Base-by-base conservation (phyloP, 1,140 invertebrate species). In the Pygmarrhopalites habei region DNA sequence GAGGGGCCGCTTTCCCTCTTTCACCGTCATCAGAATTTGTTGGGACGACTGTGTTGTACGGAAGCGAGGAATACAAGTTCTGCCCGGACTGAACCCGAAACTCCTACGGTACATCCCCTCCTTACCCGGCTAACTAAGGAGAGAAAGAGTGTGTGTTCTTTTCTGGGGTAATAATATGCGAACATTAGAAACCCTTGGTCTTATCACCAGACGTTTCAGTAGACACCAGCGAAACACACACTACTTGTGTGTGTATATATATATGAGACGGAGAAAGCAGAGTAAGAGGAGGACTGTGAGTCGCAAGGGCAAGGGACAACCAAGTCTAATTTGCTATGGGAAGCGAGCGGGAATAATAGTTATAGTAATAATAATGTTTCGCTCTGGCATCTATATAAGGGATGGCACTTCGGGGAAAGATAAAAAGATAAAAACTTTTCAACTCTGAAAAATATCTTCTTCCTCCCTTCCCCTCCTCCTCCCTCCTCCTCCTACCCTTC, bases 371-470 rank as follows among this genome's bases (percentile, higher is more conserved):
- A 67, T 70, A 63, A 70, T 65, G 62, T 62, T 67, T 58, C 60
- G 43, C 47, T 62, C 58, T 69, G 58, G 62, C 65, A 62, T 56
- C 21, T 55, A 52, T 35, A 35, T 66, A 70, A 67, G 59, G 51
- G 64, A 70, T 70, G 63, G 63, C 19, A 62, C 68, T 59, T 65
- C 52, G 29, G 68, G 68, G 68, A 67, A 70, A 70, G 68, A 70
- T 70, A 70, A 70, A 70, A 70, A 70, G 68, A 70, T 67, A 65
- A 64, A 70, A 70, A 70, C 26, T 66, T 70, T 67, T 66, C 65
- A 64, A 66, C 64, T 66, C 52, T 61, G 23, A 64, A 66, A 62
- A 66, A 65, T 60, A 63, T 57, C 23, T 62, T 21, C 39, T 29
- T 10, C 35, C 15, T 58, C 32, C 19, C 21, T 26, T 23, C 52